These are phyloP conservation scores for Tupaia chinensis DNA, from an alignment of 2,113 vertebrate genomes.

Conservation along the genomic window DNA sequence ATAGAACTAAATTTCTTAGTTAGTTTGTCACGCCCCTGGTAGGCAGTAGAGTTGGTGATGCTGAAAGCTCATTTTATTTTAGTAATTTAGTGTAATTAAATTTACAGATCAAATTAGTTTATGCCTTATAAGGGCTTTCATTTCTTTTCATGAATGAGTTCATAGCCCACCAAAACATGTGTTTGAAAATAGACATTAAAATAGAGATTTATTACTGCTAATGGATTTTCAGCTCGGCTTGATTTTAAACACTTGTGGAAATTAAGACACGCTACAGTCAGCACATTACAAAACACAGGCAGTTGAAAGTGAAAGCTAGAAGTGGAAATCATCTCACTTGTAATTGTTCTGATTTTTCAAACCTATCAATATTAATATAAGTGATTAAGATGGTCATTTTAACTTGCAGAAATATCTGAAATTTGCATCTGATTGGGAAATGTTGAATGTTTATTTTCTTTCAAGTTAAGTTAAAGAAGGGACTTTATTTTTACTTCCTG, in stretches of 20 bases:
- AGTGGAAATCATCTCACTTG: slow-evolving; percentile 49
- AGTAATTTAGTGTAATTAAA: slow-evolving; percentile 46
- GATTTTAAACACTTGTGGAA: slow-evolving; percentile 54
- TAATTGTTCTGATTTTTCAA: slow-evolving; percentile 52
- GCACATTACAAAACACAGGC: slow-evolving; percentile 24
- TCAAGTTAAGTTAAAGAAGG: slow-evolving; percentile 7
- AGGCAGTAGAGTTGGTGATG: background rate
- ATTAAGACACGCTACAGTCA: slow-evolving; percentile 52
- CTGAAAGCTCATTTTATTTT: slow-evolving; percentile 60
- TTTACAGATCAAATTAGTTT: slow-evolving; percentile 48
- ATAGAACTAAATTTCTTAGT: background rate
- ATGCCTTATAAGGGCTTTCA: background rate
- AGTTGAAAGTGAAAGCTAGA: slow-evolving; percentile 54
- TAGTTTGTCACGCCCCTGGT: background rate
- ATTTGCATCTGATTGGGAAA: slow-evolving; percentile 51
- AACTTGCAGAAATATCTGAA: slow-evolving; percentile 52
- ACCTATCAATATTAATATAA: slow-evolving; percentile 58
- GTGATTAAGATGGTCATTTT: slow-evolving; percentile 19
- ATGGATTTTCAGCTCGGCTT: slow-evolving; percentile 53
- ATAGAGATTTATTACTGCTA: slow-evolving; percentile 36
- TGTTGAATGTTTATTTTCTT: slow-evolving; percentile 58
- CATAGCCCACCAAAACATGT: background rate
- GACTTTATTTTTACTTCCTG: slow-evolving; percentile 57
- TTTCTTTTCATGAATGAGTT: slow-evolving; percentile 39
- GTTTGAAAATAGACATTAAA: slow-evolving; percentile 61